Conservation (phyloP, 2,888 invertebrate genomes). For the Zygaena filipendulae region DNA sequence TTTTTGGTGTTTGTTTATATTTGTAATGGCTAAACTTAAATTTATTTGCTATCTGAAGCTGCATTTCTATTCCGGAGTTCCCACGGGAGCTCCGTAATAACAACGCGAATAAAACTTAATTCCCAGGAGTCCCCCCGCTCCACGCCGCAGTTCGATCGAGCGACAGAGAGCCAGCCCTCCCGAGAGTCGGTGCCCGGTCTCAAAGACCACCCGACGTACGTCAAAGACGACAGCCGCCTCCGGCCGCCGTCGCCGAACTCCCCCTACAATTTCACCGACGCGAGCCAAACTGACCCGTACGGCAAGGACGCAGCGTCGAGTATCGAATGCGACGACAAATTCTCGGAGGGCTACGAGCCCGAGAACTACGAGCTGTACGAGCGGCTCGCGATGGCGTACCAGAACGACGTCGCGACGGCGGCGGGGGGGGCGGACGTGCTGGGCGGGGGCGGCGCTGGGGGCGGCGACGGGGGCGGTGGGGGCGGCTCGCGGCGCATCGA, state of each 20-base stretch:
- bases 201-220: conserved; percentile 28
- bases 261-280: conserved; percentile 48
- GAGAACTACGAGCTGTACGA: conserved; percentile 48
- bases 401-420: conserved; percentile 52
- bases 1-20: no score
- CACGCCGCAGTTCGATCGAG: no score
- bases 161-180: conserved; percentile 34
- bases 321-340: conserved; percentile 27
- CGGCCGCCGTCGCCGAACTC: conserved; percentile 50
- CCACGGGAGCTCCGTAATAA: no score
- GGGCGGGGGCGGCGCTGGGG: conserved; percentile 15
- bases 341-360: conserved; percentile 30
- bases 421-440: conserved; percentile 10
- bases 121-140: conserved; percentile 5
- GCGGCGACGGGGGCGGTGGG: conserved; percentile 3
- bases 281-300: conserved; percentile 27
- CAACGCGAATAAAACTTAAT: no score
- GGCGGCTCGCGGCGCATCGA: conserved; percentile 36
- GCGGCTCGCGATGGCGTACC: conserved; percentile 57
- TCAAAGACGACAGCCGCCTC: conserved; percentile 48
- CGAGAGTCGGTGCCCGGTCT: conserved; percentile 36
- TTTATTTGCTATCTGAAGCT: no score
- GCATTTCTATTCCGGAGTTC: no score
- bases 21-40: no score
- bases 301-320: conserved; percentile 22